A percentile compares a stretch with the other conserved stretches of the same genome.
Conservation (phyloP, 2,888 invertebrate genomes). For the Cryptocephalus moraei region DNA sequence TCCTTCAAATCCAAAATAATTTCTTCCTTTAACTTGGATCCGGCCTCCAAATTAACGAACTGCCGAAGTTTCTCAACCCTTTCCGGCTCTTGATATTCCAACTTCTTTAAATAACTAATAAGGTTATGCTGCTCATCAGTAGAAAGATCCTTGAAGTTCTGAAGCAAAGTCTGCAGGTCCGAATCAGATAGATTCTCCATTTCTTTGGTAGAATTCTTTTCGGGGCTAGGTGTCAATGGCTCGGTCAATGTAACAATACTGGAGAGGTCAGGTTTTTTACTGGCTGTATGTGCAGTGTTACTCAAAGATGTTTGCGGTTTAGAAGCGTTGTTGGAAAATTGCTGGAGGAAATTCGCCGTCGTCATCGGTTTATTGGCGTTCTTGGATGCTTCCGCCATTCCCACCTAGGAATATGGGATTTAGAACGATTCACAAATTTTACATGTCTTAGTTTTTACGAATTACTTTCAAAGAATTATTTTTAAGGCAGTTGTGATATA, state of each 20-base stretch:
- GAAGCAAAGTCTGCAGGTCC: conserved; percentile 67
- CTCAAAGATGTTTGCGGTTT: not conserved
- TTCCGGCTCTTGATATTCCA: conserved; percentile 65
- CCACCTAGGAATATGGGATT: conserved; percentile 37
- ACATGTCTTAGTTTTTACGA: too few relatives aligned
- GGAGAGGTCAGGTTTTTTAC: conserved; percentile 7
- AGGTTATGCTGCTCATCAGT: conserved; percentile 75
- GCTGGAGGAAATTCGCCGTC: conserved; percentile 41
- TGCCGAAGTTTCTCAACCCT: conserved; percentile 69
- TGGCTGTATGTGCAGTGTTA: conserved; percentile 6
- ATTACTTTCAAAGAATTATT: too few relatives aligned
- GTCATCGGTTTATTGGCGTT: conserved; percentile 41
- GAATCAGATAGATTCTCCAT: conserved; percentile 72
- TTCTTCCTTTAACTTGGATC: conserved; percentile 20
- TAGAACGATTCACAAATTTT: not conserved
- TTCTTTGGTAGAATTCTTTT: conserved; percentile 15
- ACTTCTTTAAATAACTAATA: conserved; percentile 69
- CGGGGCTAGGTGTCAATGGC: conserved; percentile 18
- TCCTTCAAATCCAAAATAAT: conserved; percentile 22
- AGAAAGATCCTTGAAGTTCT: conserved; percentile 71
- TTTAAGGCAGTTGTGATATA: too few relatives aligned
- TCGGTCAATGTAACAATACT: conserved; percentile 16
- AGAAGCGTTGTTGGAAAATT: conserved; percentile 14
- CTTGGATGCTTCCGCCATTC: conserved; percentile 54
- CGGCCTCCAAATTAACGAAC: conserved; percentile 54